Evolutionary conservation across 2,113 vertebrate species (phyloP), one percentile per base, ranked within the genome.

Genomic region (Tyrannus savana): DNA sequence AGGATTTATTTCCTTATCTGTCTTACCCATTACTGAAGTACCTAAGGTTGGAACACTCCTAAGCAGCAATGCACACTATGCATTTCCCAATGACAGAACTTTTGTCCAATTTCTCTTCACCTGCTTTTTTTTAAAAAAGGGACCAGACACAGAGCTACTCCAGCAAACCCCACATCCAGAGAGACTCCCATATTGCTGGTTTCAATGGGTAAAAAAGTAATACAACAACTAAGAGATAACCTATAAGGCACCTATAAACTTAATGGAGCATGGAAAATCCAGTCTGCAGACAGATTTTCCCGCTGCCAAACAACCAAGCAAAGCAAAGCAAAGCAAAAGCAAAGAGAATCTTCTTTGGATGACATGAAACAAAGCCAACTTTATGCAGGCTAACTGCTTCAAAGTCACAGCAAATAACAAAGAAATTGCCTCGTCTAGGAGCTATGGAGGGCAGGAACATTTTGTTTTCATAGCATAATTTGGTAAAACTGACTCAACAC

Each of bases 401-500:
- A 68, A 91, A 88, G 81, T 77, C 91, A 67, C 41, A 68, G 68
- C 55, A 74, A 90, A 50, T 88, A 91, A 80, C 41, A 94, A 84
- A 89, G 81, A 59, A 90, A 74, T 68, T 81, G 41, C 27, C 52
- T 93, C 74, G 50, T 91, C 42, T 49, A 62, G 37, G 50, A 87
- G 71, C 35, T 84, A 73, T 2, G 11, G 44, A 77, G 41, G 10
- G 63, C 39, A 95, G 30, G 69, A 96, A 96, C 74, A 71, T 87
- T 91, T 95, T 96, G 84, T 95, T 96, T 96, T 84, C 76, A 64
- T 62, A 84, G 55, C 55, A 68, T 82, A 81, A 87, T 60, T 96
- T 83, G 47, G 42, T 90, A 87, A 80, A 97, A 95, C 76, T 97
- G 95, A 95, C 77, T 94, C 92, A 92, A 90, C 9, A 14, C 30